A percentile compares a stretch with the other conserved stretches of the same genome.
These are phyloP conservation scores for Hozukius guyotensis DNA, from an alignment of 2,797 vertebrate species.

Conservation along the genomic window DNA sequence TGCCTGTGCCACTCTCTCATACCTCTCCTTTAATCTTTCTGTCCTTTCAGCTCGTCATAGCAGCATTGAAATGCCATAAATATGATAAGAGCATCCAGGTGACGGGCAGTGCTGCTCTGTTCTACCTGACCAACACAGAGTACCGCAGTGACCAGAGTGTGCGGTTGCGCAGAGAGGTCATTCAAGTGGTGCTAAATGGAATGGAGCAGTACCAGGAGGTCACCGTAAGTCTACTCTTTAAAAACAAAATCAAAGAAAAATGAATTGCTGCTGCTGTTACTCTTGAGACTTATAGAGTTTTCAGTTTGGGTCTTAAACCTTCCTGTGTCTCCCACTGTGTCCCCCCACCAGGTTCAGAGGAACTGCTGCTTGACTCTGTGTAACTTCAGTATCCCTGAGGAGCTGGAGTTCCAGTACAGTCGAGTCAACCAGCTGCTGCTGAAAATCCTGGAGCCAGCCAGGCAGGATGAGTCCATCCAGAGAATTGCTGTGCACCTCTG, in stretches of 20 bases:
- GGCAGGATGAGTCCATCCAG: slow-evolving; percentile 98
- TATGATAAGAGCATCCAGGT: slow-evolving; percentile 98
- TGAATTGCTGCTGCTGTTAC: neutral
- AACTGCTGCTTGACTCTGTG: slow-evolving; percentile 98
- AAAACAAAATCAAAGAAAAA: neutral
- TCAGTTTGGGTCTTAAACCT: neutral
- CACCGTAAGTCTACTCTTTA: slow-evolving; percentile 86
- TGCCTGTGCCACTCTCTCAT: neutral
- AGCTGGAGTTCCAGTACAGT: slow-evolving; percentile 97
- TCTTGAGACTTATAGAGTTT: neutral
- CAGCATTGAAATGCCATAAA: slow-evolving; percentile 95
- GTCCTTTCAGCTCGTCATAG: slow-evolving; percentile 90
- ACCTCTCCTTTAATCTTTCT: neutral
- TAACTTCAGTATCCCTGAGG: slow-evolving; percentile 98
- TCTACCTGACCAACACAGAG: slow-evolving; percentile 96
- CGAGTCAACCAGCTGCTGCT: slow-evolving; percentile 94
- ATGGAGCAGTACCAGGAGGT: slow-evolving; percentile 99
- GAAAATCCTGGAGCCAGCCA: slow-evolving; percentile 91
- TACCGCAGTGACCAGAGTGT: slow-evolving; percentile 94
- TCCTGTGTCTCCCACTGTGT: neutral
- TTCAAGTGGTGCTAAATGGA: slow-evolving; percentile 96
- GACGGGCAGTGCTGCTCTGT: slow-evolving; percentile 94
- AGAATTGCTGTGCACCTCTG: slow-evolving; percentile 98
- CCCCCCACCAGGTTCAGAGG: slow-evolving; percentile 89
- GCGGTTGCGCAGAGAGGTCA: slow-evolving; percentile 91